phyloP scores from a whole-genome alignment of 1,140 invertebrate species.

The Drosophila tsacasi region DNA sequence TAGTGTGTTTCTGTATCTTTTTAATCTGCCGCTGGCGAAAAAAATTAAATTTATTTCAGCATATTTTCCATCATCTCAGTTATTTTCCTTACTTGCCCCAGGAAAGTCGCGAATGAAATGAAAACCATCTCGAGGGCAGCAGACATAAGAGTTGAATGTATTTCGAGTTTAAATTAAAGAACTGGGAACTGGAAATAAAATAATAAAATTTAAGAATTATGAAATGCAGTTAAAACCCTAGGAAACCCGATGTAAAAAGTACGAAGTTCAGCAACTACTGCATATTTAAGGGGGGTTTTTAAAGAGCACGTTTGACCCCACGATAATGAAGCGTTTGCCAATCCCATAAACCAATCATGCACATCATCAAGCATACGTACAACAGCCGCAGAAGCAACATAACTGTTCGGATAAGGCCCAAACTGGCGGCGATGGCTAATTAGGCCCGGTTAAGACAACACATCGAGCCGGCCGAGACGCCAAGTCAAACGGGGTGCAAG shows the following conservation, averaged over 20 bases:
- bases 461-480: slow-evolving; percentile 30
- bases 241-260: background rate
- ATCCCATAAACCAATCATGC: slow-evolving; percentile 68
- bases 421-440: slow-evolving; percentile 56
- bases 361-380: slow-evolving; percentile 45
- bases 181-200: background rate
- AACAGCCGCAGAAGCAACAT: slow-evolving; percentile 35
- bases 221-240: background rate
- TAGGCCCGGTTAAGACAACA: slow-evolving; percentile 73
- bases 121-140: slow-evolving; percentile 24
- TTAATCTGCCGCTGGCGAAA: slow-evolving; percentile 20
- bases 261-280: background rate
- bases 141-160: slow-evolving; percentile 15
- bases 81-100: background rate
- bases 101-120: slow-evolving; percentile 25
- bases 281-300: background rate
- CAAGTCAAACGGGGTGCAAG: slow-evolving; percentile 9
- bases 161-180: slow-evolving; percentile 8
- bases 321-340: background rate
- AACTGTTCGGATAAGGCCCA: background rate
- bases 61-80: slow-evolving; percentile 21
- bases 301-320: background rate
- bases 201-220: background rate
- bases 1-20: background rate
- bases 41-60: slow-evolving; percentile 53